Percentiles rank a stretch among this genome's conserved stretches.
Evolutionary conservation across 2,113 vertebrate species (phyloP).

Genomic region (Naja naja): DNA sequence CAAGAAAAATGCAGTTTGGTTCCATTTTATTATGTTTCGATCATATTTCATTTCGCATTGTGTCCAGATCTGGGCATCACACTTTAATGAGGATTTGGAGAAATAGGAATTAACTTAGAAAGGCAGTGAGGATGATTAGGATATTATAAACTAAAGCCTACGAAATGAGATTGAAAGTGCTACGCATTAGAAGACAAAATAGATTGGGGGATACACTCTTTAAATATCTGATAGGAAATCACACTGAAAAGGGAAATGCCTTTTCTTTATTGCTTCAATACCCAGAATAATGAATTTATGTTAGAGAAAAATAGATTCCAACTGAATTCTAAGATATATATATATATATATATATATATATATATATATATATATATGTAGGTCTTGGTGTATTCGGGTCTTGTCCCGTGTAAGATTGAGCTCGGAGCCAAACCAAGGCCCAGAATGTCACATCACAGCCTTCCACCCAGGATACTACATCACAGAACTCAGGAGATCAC

Average conservation of each 20-base stretch:
- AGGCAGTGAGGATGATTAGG: background rate
- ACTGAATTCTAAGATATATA: background rate
- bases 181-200: background rate
- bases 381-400: too few relatives aligned
- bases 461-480: too few relatives aligned
- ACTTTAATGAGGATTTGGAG: background rate
- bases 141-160: background rate
- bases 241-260: background rate
- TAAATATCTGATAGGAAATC: background rate
- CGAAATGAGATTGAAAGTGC: background rate
- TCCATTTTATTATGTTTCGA: background rate
- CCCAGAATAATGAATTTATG: background rate
- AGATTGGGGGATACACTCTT: background rate
- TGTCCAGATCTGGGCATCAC: background rate
- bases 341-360: too few relatives aligned
- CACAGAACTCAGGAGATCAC: too few relatives aligned
- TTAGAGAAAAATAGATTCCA: background rate
- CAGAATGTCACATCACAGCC: too few relatives aligned
- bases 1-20: background rate
- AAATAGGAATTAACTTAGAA: background rate
- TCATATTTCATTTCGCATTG: background rate
- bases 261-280: background rate
- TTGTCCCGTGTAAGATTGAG: too few relatives aligned
- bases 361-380: too few relatives aligned
- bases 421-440: too few relatives aligned